Conservation (phyloP, 2,888 invertebrate genomes). For the Archips crataeganus region DNA sequence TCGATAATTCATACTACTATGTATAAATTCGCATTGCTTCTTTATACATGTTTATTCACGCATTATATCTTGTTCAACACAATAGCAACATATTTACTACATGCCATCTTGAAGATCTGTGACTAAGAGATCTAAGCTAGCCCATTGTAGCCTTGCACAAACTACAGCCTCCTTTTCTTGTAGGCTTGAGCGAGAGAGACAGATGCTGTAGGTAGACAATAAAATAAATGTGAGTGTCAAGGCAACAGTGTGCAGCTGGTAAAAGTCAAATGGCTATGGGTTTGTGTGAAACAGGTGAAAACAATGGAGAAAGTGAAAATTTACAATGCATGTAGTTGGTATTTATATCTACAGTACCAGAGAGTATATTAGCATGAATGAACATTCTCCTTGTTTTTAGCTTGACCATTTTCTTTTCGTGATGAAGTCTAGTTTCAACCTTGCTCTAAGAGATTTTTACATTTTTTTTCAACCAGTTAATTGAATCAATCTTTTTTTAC, state of each 20-base stretch:
- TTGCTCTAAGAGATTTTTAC: too few species aligned
- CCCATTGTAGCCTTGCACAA: not conserved
- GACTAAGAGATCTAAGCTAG: not conserved
- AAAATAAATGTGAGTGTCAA: not conserved
- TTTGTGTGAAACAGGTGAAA: not conserved
- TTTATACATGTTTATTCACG: too few species aligned
- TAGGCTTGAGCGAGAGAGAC: not conserved
- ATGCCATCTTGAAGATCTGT: not conserved
- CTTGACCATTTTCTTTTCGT: too few species aligned
- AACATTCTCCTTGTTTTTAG: too few species aligned
- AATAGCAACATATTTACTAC: not conserved
- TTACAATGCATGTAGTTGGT: not conserved
- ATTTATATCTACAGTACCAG: too few species aligned
- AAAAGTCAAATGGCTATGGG: not conserved
- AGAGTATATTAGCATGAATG: too few species aligned
- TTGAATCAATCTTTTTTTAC: too few species aligned
- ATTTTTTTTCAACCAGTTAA: too few species aligned
- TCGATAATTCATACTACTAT: not conserved
- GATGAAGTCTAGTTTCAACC: too few species aligned
- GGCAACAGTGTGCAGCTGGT: not conserved
- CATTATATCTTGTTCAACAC: not conserved
- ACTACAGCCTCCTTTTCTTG: not conserved
- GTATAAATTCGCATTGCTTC: too few species aligned
- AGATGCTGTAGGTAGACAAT: not conserved
- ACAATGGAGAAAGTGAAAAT: not conserved